Conservation (phyloP, 2,888 invertebrate species). For the Dasysyrphus albostriatus region DNA sequence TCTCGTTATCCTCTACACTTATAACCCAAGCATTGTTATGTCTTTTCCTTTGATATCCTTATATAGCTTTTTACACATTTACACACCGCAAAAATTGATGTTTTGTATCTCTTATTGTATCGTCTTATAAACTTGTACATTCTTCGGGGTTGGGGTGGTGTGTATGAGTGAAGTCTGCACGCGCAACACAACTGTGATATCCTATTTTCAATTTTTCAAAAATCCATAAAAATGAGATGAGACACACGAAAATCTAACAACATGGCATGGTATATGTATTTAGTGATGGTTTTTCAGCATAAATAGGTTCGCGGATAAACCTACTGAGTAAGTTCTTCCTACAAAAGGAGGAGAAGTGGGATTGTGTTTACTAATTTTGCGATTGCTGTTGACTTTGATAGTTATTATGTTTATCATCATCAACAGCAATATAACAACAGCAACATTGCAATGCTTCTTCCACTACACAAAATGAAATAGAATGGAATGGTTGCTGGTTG, state of each 20-base stretch:
- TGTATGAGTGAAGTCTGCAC: constrained; percentile 50
- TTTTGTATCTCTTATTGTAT: constrained; percentile 22
- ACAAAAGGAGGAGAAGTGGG: constrained; percentile 16
- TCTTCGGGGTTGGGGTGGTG: constrained; percentile 38
- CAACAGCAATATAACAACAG: constrained; percentile 18
- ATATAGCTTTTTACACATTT: neutral
- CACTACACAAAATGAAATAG: constrained; percentile 16
- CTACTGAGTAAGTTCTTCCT: neutral
- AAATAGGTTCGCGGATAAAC: neutral
- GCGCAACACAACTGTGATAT: constrained; percentile 54
- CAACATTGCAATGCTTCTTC: constrained; percentile 5
- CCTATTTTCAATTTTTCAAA: constrained; percentile 65
- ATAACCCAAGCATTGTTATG: neutral
- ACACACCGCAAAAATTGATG: constrained; percentile 33
- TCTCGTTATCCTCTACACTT: neutral
- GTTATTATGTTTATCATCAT: constrained; percentile 71
- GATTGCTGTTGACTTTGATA: constrained; percentile 73
- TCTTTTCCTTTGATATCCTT: neutral
- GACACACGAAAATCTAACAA: constrained; percentile 14
- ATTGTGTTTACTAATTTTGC: constrained; percentile 70
- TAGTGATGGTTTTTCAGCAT: neutral
- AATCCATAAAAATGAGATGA: neutral
- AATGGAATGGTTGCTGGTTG: constrained; percentile 2
- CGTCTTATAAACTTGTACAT: constrained; percentile 16
- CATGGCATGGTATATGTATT: neutral